Percentiles rank a stretch among this genome's conserved stretches.
Evolutionary conservation across 2,888 invertebrate species (phyloP).

Genomic region (Cepaea hortensis): DNA sequence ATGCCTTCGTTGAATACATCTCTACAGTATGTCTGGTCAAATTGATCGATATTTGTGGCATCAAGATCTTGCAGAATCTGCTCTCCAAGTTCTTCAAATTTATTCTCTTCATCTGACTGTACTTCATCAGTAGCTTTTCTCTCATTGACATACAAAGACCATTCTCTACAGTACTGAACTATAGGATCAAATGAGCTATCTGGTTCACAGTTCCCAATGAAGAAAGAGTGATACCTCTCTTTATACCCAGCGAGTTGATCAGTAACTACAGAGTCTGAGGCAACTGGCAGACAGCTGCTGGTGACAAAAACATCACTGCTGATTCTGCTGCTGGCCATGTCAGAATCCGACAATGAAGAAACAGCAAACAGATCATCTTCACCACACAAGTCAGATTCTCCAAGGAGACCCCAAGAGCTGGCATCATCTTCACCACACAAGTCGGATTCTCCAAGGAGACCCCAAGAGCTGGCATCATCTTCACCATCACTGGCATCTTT

Average conservation of each 20-base stretch:
- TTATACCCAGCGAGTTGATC: background rate
- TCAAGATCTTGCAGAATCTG: background rate
- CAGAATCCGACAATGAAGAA: slow-evolving; percentile 31
- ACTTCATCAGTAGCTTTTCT: background rate
- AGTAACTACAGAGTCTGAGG: background rate
- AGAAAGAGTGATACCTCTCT: slow-evolving; percentile 33
- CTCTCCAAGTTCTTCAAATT: background rate
- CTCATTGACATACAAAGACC: background rate
- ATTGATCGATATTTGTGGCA: background rate
- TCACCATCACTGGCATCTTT: background rate
- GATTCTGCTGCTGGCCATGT: background rate
- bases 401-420: slow-evolving; percentile 36
- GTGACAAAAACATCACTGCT: background rate
- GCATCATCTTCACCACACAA: slow-evolving; percentile 25
- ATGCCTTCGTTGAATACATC: slow-evolving; percentile 14
- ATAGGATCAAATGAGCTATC: slow-evolving; percentile 6
- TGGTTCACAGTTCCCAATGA: slow-evolving; percentile 39
- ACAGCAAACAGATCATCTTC: slow-evolving; percentile 42
- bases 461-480: slow-evolving; percentile 31
- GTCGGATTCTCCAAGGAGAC: slow-evolving; percentile 41
- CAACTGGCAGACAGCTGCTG: background rate
- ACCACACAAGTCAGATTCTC: slow-evolving; percentile 40
- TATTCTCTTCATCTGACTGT: background rate
- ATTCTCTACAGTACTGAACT: slow-evolving; percentile 24
- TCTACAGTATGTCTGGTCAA: background rate